Evolutionary conservation across 35 echinoderm and acorn worm species (phyloP).

Genomic region (Apostichopus parvimensis): DNA sequence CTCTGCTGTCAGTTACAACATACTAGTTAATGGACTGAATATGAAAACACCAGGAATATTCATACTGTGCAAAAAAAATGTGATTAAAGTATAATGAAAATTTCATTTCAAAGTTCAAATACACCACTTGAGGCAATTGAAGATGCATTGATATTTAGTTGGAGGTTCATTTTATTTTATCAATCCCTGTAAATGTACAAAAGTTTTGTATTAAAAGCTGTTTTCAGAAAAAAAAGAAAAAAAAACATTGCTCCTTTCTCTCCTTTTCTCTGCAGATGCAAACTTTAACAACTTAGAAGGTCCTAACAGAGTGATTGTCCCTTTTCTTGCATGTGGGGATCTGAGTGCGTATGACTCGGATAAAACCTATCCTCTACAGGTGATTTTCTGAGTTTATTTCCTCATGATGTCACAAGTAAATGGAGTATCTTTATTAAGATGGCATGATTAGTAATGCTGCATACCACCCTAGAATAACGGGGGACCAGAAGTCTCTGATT

Average conservation of each 20-base stretch:
- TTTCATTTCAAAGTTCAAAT: no score
- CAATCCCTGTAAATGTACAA: background rate
- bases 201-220: background rate
- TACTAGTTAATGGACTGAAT: no score
- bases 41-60: no score
- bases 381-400: background rate
- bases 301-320: constrained; percentile 87
- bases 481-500: no score
- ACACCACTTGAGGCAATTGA: no score
- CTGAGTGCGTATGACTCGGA: constrained; percentile 98
- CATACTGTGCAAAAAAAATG: no score
- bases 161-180: background rate
- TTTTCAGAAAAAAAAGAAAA: background rate
- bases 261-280: constrained; percentile 65
- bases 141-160: background rate
- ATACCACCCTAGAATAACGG: no score
- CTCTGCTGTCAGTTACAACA: no score
- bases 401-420: no score
- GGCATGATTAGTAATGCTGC: no score
- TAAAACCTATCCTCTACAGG: constrained; percentile 92
- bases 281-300: constrained; percentile 96
- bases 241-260: background rate
- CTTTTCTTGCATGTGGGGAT: constrained; percentile 90
- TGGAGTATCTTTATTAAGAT: no score
- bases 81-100: no score